These are phyloP conservation scores for Drosophila pandora DNA, from an alignment of 1,140 invertebrate genomes.

Conservation along the genomic window DNA sequence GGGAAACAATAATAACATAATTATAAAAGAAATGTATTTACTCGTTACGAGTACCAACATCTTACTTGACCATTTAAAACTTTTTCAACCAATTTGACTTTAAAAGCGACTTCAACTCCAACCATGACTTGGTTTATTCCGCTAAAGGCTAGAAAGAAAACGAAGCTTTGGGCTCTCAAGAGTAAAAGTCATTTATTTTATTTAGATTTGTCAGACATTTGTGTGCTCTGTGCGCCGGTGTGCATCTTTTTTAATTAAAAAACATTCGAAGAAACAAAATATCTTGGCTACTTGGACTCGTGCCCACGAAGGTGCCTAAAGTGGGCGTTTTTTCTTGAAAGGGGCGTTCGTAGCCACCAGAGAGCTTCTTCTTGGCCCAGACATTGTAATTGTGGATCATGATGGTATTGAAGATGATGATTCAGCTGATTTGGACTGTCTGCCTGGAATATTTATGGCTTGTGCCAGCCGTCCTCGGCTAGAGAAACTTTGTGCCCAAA, in stretches of 20 bases:
- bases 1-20: not conserved
- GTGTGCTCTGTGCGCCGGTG: slow-evolving; percentile 17
- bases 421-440: slow-evolving; percentile 68
- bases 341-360: slow-evolving; percentile 3
- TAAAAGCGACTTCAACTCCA: slow-evolving; percentile 15
- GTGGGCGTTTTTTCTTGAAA: slow-evolving; percentile 55
- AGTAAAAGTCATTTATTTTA: slow-evolving; percentile 79
- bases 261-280: slow-evolving; percentile 53
- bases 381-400: slow-evolving; percentile 64
- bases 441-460: slow-evolving; percentile 65
- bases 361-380: slow-evolving; percentile 36
- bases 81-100: too few relatives aligned
- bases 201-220: slow-evolving; percentile 65
- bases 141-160: slow-evolving; percentile 19
- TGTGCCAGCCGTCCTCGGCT: slow-evolving; percentile 52
- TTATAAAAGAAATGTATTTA: not conserved
- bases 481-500: slow-evolving; percentile 12
- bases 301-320: slow-evolving; percentile 76
- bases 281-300: slow-evolving; percentile 47
- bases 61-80: not conserved
- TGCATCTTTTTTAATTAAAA: slow-evolving; percentile 74
- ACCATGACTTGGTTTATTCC: slow-evolving; percentile 64
- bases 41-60: not conserved
- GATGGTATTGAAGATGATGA: slow-evolving; percentile 57
- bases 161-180: slow-evolving; percentile 50